Conservation (phyloP, 2,797 vertebrate species). For the Pangasius larnaudii region DNA sequence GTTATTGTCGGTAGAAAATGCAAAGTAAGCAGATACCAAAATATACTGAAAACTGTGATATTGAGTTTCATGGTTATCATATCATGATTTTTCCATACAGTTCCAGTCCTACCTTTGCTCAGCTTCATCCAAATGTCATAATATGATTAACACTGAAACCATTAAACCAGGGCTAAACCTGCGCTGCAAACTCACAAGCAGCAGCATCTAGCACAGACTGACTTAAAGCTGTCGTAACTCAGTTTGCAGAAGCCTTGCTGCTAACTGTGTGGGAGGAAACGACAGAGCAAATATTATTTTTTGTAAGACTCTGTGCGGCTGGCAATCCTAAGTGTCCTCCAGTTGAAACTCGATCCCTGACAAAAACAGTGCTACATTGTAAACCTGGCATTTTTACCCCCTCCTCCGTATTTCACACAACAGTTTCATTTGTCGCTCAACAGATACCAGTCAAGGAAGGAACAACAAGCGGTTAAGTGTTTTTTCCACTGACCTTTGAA, state of each 20-base stretch:
- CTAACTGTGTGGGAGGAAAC: conserved; percentile 30
- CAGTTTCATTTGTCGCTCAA: conserved; percentile 67
- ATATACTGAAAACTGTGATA: conserved; percentile 1
- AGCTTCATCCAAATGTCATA: conserved; percentile 1
- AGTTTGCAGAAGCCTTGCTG: conserved; percentile 52
- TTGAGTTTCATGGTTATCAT: neutral
- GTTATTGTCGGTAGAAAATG: neutral
- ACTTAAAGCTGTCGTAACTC: conserved; percentile 37
- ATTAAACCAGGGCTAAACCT: conserved; percentile 25
- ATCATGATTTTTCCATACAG: neutral
- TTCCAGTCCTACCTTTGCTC: neutral
- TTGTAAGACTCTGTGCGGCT: conserved; percentile 34
- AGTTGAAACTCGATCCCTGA: conserved; percentile 60
- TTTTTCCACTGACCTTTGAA: conserved; percentile 70
- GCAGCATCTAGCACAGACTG: conserved; percentile 16
- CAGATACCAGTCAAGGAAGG: conserved; percentile 62
- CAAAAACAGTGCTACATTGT: conserved; percentile 48
- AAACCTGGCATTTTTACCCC: conserved; percentile 54
- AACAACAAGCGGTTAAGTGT: conserved; percentile 69
- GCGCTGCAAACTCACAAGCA: neutral
- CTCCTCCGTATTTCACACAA: conserved; percentile 61
- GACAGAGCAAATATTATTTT: conserved; percentile 54
- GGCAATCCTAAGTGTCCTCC: conserved; percentile 40
- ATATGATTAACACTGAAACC: conserved; percentile 14
- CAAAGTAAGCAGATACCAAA: neutral